These are phyloP conservation scores for Toxotes lorentzi DNA, from an alignment of 2,797 vertebrate species.

Conservation along the genomic window DNA sequence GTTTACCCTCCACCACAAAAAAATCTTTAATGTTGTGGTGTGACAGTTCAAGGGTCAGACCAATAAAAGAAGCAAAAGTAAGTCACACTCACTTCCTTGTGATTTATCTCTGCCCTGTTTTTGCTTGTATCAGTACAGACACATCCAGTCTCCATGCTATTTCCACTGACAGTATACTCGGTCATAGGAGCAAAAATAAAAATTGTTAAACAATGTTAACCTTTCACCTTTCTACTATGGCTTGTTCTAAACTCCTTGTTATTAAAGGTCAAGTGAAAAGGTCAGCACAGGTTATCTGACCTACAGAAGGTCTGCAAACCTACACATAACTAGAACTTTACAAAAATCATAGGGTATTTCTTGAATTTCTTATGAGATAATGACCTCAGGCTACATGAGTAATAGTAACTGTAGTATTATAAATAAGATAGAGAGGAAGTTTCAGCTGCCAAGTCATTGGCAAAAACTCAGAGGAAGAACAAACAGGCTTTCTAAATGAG, in stretches of 20 bases:
- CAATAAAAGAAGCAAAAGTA: background rate
- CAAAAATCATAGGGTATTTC: background rate
- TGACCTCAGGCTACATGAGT: background rate
- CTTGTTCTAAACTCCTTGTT: background rate
- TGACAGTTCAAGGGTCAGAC: conserved; percentile 1
- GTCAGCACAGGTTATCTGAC: background rate
- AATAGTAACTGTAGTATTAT: background rate
- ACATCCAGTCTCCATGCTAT: background rate
- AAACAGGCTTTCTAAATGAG: conserved; percentile 39
- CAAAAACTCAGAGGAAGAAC: background rate
- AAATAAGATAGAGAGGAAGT: background rate
- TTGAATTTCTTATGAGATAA: background rate
- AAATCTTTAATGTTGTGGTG: background rate
- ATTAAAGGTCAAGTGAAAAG: background rate
- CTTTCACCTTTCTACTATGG: background rate
- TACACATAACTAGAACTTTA: background rate
- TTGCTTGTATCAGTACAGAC: background rate
- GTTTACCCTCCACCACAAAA: background rate
- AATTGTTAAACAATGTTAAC: background rate
- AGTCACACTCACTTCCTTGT: background rate
- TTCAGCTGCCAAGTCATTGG: background rate
- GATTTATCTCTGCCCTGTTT: background rate
- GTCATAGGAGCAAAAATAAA: background rate
- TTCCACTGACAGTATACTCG: background rate
- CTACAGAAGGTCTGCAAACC: background rate